Base-by-base conservation (phyloP, 2,888 invertebrate genomes). In the Hanleya hanleyi region DNA sequence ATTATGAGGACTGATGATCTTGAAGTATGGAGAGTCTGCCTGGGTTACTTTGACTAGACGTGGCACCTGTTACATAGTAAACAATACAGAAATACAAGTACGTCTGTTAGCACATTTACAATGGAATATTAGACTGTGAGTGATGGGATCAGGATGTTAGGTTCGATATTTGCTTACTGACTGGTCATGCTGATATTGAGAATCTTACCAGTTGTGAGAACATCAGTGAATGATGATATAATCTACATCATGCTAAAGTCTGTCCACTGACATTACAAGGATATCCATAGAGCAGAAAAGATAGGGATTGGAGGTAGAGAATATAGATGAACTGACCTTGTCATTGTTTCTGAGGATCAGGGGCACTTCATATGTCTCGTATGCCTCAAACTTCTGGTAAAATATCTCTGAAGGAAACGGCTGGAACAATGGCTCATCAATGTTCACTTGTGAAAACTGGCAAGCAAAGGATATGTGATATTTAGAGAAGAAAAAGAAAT, bases 341-440 rank as follows among this genome's bases (percentile, higher is more conserved):
- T 91, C 91, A 81, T 89, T 90, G 77, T 91, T 91, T 74, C 90
- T 81, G 18, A 91, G 82, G 29, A 87, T 78, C 26, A 91, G 77
- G 22, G 90, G 90, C 15, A 91, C 86, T 78, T 90, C 89, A 82
- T 90, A 89, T 1, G 86, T 86, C 69, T 89, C 85, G 83, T 88
- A 89, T 1, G 90, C 89, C 49, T 87, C 85, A 81, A 85, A 91
- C 73, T 90, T 89, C 78, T 90, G 90, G 78, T 90, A 91, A 77
- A 82, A 86, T n/a, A 91, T 84, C 68, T 90, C 90, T 67, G 90
- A 90, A 26, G 91, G 91, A 77, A 88, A 91, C 64, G 91, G 91
- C 72, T 91, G 90, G 78, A 90, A 90, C 84, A 91, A 85, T 35
- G 90, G 90, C 74, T 90, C 89, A 81, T 90, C 90, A 49, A 91